phyloP scores from a whole-genome alignment of 2,113 vertebrate genomes.

The Austrofundulus limnaeus region DNA sequence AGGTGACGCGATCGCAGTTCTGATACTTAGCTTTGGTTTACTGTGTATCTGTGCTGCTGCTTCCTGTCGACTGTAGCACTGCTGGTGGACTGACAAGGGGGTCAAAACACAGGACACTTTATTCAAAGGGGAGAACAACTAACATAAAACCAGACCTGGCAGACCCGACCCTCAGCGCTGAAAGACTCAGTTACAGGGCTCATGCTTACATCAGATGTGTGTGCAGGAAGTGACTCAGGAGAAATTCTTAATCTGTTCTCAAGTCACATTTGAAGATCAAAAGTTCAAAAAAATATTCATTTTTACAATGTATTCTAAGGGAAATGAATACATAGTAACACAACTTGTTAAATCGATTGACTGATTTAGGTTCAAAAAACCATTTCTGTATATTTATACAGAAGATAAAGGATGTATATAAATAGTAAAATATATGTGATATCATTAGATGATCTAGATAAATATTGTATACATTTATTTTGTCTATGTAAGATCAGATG shows the following conservation, averaged over 20 bases:
- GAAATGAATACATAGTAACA: not conserved
- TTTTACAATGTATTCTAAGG: constrained; percentile 3
- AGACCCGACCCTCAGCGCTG: constrained; percentile 25
- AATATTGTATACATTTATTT: too few species aligned
- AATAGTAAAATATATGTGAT: too few species aligned
- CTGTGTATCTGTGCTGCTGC: constrained; percentile 52
- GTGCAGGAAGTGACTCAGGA: constrained; percentile 25
- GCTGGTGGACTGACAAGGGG: constrained; percentile 44
- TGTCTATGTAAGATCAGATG: too few species aligned
- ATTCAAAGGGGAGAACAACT: constrained; percentile 58
- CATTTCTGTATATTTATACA: too few species aligned
- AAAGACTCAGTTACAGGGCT: constrained; percentile 29
- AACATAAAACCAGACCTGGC: constrained; percentile 42
- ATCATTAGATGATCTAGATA: too few species aligned
- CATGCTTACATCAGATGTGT: constrained; percentile 37
- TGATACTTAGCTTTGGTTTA: constrained; percentile 37
- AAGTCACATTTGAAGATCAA: constrained; percentile 14
- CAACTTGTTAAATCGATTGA: too few species aligned
- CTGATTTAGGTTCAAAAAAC: too few species aligned
- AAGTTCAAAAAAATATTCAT: constrained; percentile 4
- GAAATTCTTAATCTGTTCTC: constrained; percentile 4
- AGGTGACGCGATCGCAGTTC: constrained; percentile 51
- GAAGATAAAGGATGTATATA: too few species aligned
- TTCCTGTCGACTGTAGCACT: constrained; percentile 70
- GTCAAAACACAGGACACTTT: constrained; percentile 66